Base-by-base conservation (phyloP, 2,888 invertebrate species). In the Spilosoma lubricipeda region DNA sequence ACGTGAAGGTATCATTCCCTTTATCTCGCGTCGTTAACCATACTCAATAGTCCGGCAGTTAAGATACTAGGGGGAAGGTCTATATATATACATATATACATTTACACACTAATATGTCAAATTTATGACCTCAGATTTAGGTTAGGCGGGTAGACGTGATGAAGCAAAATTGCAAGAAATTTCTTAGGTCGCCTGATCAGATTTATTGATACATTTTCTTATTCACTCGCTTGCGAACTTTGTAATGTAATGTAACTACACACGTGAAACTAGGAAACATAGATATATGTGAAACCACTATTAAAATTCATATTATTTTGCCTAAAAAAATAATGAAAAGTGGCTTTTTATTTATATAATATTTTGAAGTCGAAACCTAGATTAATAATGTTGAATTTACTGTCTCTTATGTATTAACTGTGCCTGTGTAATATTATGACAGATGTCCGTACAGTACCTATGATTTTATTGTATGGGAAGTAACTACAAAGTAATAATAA, bases 41-140 rank as follows among this genome's bases (percentile, higher is more conserved):
- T 74, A 74, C 74, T 74, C 74, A 74, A 74, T 74, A 74, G 74
- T 74, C 74, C 74, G 71, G 74, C 63, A 74, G 71, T 71, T 71
- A 67, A 74, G 67, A 71, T 71, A 71, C 42, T 65, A 67, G 63
- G 67, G 68, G 33, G 45, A 48, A 71, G 45, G 67, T 67, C 33
- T 30, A 67, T 69, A 67, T 74, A 67, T 42, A 71, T 27, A 42
- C 15, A 39, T 39, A 8, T 66, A 67, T 42, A 67, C 52, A 67
- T 67, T 39, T n/a, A 20, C 20, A 42, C 18, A 67, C 42, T 67
- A 67, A 67, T 67, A 52, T 36, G 71, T 71, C 63, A 71, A 42
- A 64, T 67, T 67, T 74, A 74, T 74, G 67, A 67, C 48, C 48
- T 15, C 27, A 71, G 52, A 74, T 74, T 42, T 56, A 67, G 70